A percentile compares a stretch with the other conserved stretches of the same genome.
phyloP scores from a whole-genome alignment of 2,113 vertebrate species.

The Rhabdomys dilectus region DNA sequence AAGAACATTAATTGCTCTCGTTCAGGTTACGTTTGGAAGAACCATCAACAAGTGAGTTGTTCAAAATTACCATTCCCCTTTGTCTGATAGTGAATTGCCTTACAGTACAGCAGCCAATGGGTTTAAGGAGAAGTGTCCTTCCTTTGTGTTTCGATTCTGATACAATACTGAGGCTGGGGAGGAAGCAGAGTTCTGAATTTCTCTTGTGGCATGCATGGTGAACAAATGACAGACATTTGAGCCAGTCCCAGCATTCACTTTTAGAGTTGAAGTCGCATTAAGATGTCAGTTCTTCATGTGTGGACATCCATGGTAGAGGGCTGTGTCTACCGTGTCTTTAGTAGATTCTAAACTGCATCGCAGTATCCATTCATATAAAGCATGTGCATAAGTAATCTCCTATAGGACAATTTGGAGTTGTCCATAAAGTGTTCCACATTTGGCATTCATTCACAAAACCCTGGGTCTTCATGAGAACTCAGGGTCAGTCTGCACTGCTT shows the following conservation, averaged over 20 bases:
- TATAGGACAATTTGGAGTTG: background rate
- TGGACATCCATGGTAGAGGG: background rate
- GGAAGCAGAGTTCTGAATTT: background rate
- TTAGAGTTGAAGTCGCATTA: background rate
- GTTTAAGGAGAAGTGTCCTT: background rate
- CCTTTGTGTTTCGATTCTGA: background rate
- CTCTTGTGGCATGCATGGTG: background rate
- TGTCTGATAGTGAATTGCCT: background rate
- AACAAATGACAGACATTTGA: background rate
- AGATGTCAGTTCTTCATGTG: slow-evolving; percentile 3
- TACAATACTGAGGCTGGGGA: background rate
- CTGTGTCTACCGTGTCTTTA: background rate
- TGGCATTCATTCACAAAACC: background rate
- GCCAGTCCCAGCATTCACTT: background rate
- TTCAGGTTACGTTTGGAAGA: slow-evolving; percentile 99
- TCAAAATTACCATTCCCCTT: slow-evolving; percentile 41
- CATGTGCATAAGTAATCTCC: background rate
- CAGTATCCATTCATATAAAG: background rate
- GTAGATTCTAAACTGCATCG: background rate
- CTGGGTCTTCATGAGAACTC: background rate
- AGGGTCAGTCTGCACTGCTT: background rate
- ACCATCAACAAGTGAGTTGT: slow-evolving; percentile 99
- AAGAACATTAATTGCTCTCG: slow-evolving; percentile 99
- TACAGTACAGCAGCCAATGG: background rate
- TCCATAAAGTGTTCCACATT: background rate